Conservation (phyloP, 2,888 invertebrate genomes). For the Hartigia nigra region DNA sequence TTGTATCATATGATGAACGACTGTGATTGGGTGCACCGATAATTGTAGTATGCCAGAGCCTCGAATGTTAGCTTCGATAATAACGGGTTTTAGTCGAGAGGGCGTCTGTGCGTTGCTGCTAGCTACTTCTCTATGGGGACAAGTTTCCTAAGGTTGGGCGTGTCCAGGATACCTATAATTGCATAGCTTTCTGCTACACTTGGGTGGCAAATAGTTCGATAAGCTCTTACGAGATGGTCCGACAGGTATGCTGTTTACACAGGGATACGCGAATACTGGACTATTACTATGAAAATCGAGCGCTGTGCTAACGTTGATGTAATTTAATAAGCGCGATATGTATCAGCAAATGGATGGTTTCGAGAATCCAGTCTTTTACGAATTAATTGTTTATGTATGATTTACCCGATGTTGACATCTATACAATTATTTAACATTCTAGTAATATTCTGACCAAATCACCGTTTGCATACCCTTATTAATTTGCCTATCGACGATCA, state of each 20-base stretch:
- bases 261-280: neutral
- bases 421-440: neutral
- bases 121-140: constrained; percentile 3
- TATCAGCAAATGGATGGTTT: constrained; percentile 20
- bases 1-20: neutral
- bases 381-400: neutral
- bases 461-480: neutral
- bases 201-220: constrained; percentile 25
- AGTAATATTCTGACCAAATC: neutral
- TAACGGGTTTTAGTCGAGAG: constrained; percentile 2
- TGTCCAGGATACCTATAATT: constrained; percentile 35
- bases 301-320: constrained; percentile 4
- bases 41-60: neutral
- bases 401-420: neutral
- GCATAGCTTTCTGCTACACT: constrained; percentile 30
- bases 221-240: neutral
- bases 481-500: neutral
- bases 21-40: neutral
- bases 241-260: neutral
- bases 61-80: neutral
- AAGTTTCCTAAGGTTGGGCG: constrained; percentile 27
- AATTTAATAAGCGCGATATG: constrained; percentile 22
- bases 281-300: neutral
- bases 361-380: neutral
- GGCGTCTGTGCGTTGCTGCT: neutral